phyloP scores from a whole-genome alignment of 2,888 invertebrate species.

The Deilephila porcellus region DNA sequence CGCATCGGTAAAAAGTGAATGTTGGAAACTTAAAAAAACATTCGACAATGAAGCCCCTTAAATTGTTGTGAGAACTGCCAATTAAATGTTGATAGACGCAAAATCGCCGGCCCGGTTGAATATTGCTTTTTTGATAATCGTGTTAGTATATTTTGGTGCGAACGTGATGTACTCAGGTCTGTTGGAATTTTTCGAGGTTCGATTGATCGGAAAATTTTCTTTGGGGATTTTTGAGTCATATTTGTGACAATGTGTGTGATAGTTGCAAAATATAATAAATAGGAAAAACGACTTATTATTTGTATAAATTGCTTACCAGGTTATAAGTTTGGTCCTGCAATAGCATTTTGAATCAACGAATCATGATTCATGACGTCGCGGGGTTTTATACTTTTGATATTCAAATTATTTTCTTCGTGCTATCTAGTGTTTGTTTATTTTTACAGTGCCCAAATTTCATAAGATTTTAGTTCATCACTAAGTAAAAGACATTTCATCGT shows the following conservation, averaged over 20 bases:
- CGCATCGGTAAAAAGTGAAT: slow-evolving; percentile 68
- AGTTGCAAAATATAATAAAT: too few species aligned
- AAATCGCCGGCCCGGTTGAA: slow-evolving; percentile 16
- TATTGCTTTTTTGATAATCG: slow-evolving; percentile 18
- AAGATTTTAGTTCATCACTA: too few species aligned
- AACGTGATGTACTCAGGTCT: background rate
- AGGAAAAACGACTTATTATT: too few species aligned
- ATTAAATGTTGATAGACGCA: slow-evolving; percentile 83
- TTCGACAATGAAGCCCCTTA: slow-evolving; percentile 80
- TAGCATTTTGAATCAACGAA: too few species aligned
- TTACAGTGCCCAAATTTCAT: too few species aligned
- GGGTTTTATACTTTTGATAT: too few species aligned
- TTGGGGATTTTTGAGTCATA: background rate
- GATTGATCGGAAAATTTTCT: background rate
- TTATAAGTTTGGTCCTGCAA: too few species aligned
- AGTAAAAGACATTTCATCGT: too few species aligned
- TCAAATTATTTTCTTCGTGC: too few species aligned
- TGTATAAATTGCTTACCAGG: too few species aligned
- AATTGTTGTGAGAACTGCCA: slow-evolving; percentile 82
- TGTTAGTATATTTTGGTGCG: slow-evolving; percentile 20
- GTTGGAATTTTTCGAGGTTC: background rate
- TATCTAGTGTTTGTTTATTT: too few species aligned
- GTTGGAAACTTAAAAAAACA: slow-evolving; percentile 54
- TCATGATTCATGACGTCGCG: too few species aligned
- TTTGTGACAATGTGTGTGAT: background rate